Evolutionary conservation across 2,113 vertebrate species (phyloP), one percentile per base, ranked within the genome.

Genomic region (Hippocampus guttulatus): DNA sequence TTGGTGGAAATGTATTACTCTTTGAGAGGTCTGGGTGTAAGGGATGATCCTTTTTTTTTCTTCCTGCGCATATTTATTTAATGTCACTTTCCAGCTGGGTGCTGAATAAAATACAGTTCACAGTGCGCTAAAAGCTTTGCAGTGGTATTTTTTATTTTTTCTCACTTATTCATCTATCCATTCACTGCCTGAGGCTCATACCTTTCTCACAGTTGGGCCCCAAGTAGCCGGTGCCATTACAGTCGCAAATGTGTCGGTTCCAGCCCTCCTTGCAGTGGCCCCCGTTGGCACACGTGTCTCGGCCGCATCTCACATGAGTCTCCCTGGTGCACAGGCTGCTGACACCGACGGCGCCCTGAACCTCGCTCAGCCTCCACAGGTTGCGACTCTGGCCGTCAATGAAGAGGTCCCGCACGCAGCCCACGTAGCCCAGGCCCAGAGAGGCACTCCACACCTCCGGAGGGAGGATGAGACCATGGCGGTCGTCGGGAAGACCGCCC

Each of bases 211-310:
- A 96, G 88, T 88, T 93, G 71, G 89, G 87, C 14, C 95, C 96
- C 65, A 95, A 87, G 87, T 91, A 96, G 79, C 95, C 96, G 0
- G 95, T 96, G 38, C 93, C 93, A 0, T 92, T 83, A 84, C 96
- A 98, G 87, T 97, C 94, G 30, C 96, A 97, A 70, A 97, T 80
- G 66, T 95, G 95, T 16, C 96, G 94, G 90, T 97, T 98, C 96
- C 96, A 98, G 70, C 96, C 96, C 74, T 98, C 96, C 0, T 90
- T 88, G 84, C 96, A 98, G 63, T 92, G 70, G 1, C 94, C 95
- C 0, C 94, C 92, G 1, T 95, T 94, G 64, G 83, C 89, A 33
- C 96, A 98, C 0, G 95, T 95, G 20, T 91, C 90, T 0, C 91
- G 90, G 11, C 88, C 73, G 68, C 96, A 97, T 68, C 93, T 92